Percentiles rank a stretch among this genome's conserved stretches.
phyloP scores from a whole-genome alignment of 2,888 invertebrate species.

The Agelastica alni region DNA sequence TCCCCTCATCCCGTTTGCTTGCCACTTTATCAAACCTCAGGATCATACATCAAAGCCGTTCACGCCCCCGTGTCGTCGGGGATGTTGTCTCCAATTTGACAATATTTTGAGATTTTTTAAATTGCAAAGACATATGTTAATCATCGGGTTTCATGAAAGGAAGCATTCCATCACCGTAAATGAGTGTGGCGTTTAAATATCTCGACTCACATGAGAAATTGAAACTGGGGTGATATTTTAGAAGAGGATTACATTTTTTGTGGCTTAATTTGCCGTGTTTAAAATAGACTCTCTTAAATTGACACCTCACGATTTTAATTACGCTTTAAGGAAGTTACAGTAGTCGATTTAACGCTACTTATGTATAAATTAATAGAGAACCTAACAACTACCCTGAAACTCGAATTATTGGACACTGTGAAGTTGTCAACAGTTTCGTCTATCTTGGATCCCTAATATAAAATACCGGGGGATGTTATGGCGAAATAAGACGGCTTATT shows the following conservation, averaged over 20 bases:
- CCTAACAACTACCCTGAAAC: no score
- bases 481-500: no score
- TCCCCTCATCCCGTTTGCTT: background rate
- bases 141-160: conserved; percentile 22
- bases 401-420: no score
- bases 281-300: no score
- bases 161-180: conserved; percentile 28
- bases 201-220: conserved; percentile 14
- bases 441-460: no score
- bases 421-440: no score
- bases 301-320: no score
- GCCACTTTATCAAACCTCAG: conserved; percentile 10
- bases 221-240: conserved; percentile 7
- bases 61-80: conserved; percentile 21
- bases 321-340: no score
- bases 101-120: conserved; percentile 19
- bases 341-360: no score
- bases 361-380: no score
- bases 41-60: conserved; percentile 20
- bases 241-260: conserved; percentile 13
- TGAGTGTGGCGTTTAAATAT: conserved; percentile 19
- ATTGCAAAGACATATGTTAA: conserved; percentile 21
- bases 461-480: no score
- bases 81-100: conserved; percentile 26
- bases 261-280: no score